Conservation (phyloP, 1,140 invertebrate species). For the Anastrepha obliqua region DNA sequence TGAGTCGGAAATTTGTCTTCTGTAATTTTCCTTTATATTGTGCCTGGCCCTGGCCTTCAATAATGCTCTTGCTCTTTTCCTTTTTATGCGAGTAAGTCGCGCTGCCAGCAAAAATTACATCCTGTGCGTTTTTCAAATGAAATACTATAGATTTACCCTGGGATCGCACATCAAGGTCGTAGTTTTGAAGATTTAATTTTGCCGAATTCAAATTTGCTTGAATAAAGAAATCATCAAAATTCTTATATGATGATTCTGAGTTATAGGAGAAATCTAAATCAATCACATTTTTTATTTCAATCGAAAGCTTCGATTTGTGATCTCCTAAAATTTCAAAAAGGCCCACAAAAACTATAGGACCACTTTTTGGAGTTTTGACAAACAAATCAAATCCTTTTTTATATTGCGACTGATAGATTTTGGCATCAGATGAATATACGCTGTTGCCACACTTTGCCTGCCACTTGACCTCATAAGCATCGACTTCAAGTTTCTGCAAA, state of each 20-base stretch:
- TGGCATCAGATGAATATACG: constrained; percentile 61
- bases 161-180: constrained; percentile 79
- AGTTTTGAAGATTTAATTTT: constrained; percentile 80
- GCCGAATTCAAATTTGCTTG: constrained; percentile 80
- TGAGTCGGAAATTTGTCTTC: constrained; percentile 83
- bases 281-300: constrained; percentile 76
- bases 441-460: constrained; percentile 60
- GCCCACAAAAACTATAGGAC: constrained; percentile 75
- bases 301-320: constrained; percentile 77
- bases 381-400: constrained; percentile 66
- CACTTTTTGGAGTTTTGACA: constrained; percentile 59
- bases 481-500: constrained; percentile 76
- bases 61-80: constrained; percentile 81
- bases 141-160: constrained; percentile 81
- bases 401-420: constrained; percentile 59
- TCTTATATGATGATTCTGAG: constrained; percentile 77
- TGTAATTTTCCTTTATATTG: constrained; percentile 81
- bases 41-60: constrained; percentile 79
- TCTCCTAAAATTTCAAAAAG: constrained; percentile 77
- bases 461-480: constrained; percentile 67
- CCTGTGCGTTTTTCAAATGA: constrained; percentile 78
- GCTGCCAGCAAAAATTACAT: constrained; percentile 81
- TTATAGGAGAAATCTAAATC: constrained; percentile 76
- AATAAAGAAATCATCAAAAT: constrained; percentile 81
- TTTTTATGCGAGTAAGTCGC: constrained; percentile 81